Evolutionary conservation across 1,140 invertebrate species (phyloP), one percentile per base, ranked within the genome.

Genomic region (Trigoniulus corallinus): DNA sequence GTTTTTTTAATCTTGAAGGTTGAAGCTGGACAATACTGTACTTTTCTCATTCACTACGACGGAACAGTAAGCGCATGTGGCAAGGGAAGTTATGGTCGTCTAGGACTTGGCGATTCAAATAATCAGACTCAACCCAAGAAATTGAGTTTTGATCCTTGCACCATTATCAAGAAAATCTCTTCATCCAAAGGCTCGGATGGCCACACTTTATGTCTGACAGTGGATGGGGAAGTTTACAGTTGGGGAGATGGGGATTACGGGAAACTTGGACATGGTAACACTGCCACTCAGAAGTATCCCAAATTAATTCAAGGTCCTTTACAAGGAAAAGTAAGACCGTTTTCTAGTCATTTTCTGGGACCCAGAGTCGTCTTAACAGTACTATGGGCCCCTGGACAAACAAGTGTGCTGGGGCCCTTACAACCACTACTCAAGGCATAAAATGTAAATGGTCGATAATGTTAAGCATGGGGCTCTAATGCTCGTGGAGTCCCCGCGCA

Each of bases 21-120:
- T 27, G 78, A 80, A 62, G 77, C 77, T 42, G 78, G 78, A 0
- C 77, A 79, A 58, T 79, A 78, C 56, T 79, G 77, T 56, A 78
- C 77, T 3, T 80, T 80, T 66, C 61, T 75, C 2, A 72, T 79
- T 2, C 69, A 77, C 54, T 66, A 59, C 26, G 74, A 75, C 62
- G 76, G 76, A 2, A 61, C 66, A 50, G 61, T 79, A 13, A 69
- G 67, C 55, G 77, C 76, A 2, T 78, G 76, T 62, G 74, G 74
- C 2, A 76, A 75, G 57, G 73, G 73, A 2, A 75, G 71, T 57
- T 77, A 75, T 59, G 74, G 74, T 1, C 62, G 74, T 18, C 57
- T 75, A 2, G 72, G 74, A 22, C 63, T 76, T 0, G 74, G 74
- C 40, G 73, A 75, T 56, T 74, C 72, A 2, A 73, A 66, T 52